Base-by-base conservation (phyloP, 35 echinoderm and acorn worm species). In the Nesometra sesokonis region DNA sequence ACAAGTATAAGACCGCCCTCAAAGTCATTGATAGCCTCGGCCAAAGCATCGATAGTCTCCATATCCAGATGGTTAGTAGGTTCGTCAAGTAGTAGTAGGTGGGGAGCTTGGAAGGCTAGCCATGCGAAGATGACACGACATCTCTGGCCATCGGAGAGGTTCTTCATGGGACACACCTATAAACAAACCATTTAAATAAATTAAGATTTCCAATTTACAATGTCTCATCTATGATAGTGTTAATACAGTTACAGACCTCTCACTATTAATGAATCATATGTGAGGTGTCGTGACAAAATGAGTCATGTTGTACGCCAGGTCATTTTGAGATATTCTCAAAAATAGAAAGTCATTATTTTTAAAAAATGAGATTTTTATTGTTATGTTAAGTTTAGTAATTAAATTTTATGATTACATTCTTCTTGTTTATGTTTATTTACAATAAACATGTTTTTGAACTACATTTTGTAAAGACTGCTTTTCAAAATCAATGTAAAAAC, bases 51-150 rank as follows among this genome's bases (percentile, higher is more conserved):
- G 11, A 99, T 99, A 29, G 96, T 99, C 80, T 99, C 96, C 11
- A 99, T 99, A 87, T 99, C 96, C 29, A 99, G 46, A 94, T 99
- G 96, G 87, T 99, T 99, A 29, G 96, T 99, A 82, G 96, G 96
- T 94, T 99, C 96, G 82, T 99, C 96, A 77, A 99, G 93, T 57
- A 99, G 82, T 13, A 97, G 79, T 77, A 97, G 85, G 40, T 97
- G 95, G 33, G 95, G 95, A 17, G 76, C 33, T 23, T 91, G 87
- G 78, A 78, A 92, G 2, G 96, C 87, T 27, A 94, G 79, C 95
- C 96, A 99, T 21, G 96, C 96, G 32, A 99, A 99, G 77, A 99
- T 94, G 37, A 89, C 87, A 5, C 95, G 87, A 90, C 95, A 98
- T 32, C 92, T 87, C 47, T 98, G 95, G 32, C 95, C 95, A 83